Base-by-base conservation (phyloP, 2,888 invertebrate species). In the Pediacus dermestoides region DNA sequence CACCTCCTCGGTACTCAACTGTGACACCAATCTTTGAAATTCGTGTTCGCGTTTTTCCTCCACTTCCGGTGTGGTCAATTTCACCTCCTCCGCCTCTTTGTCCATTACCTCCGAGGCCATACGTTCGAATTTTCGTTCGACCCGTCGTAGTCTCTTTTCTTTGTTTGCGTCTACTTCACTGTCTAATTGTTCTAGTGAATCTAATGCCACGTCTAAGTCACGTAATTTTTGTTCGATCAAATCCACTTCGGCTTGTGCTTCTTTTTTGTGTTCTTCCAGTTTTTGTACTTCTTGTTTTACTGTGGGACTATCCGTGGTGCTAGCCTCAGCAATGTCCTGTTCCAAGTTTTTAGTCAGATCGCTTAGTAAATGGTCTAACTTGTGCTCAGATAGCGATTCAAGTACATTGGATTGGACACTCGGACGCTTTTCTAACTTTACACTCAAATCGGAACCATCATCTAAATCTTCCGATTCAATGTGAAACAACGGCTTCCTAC, bases 71-170 rank as follows among this genome's bases (percentile, higher is more conserved):
- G 64, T 61, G 11, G 64, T 57, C 34, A 64, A 39, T 45, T 62
- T 50, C 22, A 54, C 48, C 25, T 42, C 47, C 53, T 64, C 61
- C 8, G 60, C 63, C 30, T 67, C 68, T 39, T 60, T 60, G 31
- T 70, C 70, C 38, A 72, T 51, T 10, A 66, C 66, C 54, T 73
- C 67, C 8, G 74, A 74, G 25, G 74, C 72, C 70, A 74, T 71
- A 52, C 71, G 56, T 57, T 74, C 73, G 57, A 74, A 74, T 55
- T 71, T 69, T 37, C 72, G 62, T 50, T 74, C 74, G 32, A 74
- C 70, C 42, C 70, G 59, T 42, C 63, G 63, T 27, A 71, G 55
- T 60, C 71, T 72, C 39, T 61, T 63, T 45, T 70, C 69, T 25
- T 45, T 46, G 6, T 32, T 36, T 36, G 36, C 25, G 32, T 47